phyloP scores from a whole-genome alignment of 2,888 invertebrate species.

The Autographa pulchrina region DNA sequence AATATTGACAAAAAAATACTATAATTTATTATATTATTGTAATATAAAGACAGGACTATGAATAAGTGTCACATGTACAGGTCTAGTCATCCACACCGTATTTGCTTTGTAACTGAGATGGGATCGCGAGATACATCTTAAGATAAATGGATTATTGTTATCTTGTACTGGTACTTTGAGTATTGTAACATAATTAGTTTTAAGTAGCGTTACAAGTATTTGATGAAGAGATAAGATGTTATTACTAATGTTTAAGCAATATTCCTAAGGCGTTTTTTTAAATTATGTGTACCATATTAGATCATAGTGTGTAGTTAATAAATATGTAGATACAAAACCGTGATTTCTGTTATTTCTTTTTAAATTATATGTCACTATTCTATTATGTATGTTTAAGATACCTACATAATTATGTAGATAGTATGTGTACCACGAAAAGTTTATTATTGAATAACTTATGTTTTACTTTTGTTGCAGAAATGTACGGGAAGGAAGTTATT shows the following conservation, averaged over 20 bases:
- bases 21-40: slow-evolving; percentile 12
- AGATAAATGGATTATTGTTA: slow-evolving; percentile 66
- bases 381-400: too few relatives aligned
- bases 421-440: too few relatives aligned
- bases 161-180: slow-evolving; percentile 58
- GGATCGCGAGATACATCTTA: slow-evolving; percentile 68
- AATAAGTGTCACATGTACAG: slow-evolving; percentile 60
- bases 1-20: not conserved
- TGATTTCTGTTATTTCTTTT: too few relatives aligned
- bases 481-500: too few relatives aligned
- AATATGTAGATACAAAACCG: too few relatives aligned
- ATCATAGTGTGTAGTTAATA: too few relatives aligned
- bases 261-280: slow-evolving; percentile 7
- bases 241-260: slow-evolving; percentile 19
- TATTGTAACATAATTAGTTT: slow-evolving; percentile 58
- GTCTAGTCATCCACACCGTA: slow-evolving; percentile 61
- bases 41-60: slow-evolving; percentile 52
- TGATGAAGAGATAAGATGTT: slow-evolving; percentile 45
- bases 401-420: too few relatives aligned
- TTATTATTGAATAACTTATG: not conserved
- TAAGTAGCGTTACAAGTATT: slow-evolving; percentile 41
- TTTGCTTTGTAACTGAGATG: slow-evolving; percentile 70
- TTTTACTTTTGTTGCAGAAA: not conserved
- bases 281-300: not conserved
- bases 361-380: too few relatives aligned